phyloP scores from a whole-genome alignment of 2,113 vertebrate genomes.

The Hylia prasina region DNA sequence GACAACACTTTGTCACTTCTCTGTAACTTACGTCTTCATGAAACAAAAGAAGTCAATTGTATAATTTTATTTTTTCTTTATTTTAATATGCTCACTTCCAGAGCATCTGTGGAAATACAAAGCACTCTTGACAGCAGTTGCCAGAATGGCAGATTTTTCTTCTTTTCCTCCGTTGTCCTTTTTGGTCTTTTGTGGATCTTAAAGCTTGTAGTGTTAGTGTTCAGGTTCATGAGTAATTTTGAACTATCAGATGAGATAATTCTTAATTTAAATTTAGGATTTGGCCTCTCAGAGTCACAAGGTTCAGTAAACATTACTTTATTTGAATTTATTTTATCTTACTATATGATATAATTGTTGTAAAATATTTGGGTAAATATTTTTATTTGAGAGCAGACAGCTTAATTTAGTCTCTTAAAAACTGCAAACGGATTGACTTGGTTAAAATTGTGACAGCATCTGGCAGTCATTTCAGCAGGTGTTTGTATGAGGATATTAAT shows the following conservation, averaged over 20 bases:
- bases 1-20: not conserved
- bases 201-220: not conserved
- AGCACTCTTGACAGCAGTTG: not conserved
- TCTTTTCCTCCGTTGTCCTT: not conserved
- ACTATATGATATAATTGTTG: not conserved
- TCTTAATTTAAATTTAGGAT: not conserved
- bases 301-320: not conserved
- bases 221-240: not conserved
- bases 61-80: not conserved
- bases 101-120: not conserved
- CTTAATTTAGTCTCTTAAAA: not conserved
- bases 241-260: not conserved
- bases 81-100: not conserved
- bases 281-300: not conserved
- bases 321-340: not conserved
- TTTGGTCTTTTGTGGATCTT: not conserved
- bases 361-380: not conserved
- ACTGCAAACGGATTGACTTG: not conserved
- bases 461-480: constrained; percentile 19
- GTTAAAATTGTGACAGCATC: not conserved
- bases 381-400: not conserved
- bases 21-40: not conserved
- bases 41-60: not conserved
- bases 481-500: not conserved
- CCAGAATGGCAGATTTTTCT: not conserved